Conservation (phyloP, 92 coral and sea anemone species). For the Bergia puertoricense region DNA sequence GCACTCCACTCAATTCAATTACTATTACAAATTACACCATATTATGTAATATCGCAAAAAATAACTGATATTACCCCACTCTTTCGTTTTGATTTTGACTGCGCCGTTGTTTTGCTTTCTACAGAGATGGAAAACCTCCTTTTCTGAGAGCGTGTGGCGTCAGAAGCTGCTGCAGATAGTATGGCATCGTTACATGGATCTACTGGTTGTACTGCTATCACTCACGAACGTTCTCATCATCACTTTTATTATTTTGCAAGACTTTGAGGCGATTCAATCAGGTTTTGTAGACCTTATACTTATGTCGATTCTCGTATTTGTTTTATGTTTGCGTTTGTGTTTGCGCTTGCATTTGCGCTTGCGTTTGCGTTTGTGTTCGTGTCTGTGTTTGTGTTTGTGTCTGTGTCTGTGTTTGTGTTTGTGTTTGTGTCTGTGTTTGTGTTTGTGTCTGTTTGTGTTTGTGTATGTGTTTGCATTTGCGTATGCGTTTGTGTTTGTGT, state of each 20-base stretch:
- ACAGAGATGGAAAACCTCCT: constrained; percentile 41
- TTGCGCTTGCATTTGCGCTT: not conserved
- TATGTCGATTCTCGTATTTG: too few species aligned
- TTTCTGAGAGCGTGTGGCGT: constrained; percentile 36
- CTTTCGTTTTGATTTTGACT: not conserved
- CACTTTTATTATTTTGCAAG: constrained; percentile 31
- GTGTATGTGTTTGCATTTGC: not conserved
- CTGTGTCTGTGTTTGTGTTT: too few species aligned
- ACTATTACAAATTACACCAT: too few species aligned
- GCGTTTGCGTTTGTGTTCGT: not conserved
- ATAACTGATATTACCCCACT: too few species aligned
- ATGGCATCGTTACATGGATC: constrained; percentile 20
- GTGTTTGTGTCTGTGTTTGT: not conserved
- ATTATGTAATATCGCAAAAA: too few species aligned
- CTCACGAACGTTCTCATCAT: constrained; percentile 11
- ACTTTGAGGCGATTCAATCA: constrained; percentile 23
- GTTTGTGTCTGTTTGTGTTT: not conserved
- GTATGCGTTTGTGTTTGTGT: not conserved
- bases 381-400: too few species aligned
- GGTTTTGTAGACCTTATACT: not conserved
- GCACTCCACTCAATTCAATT: too few species aligned
- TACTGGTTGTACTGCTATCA: not conserved
- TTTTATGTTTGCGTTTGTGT: not conserved
- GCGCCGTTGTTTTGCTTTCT: not conserved
- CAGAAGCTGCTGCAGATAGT: constrained; percentile 16